These are phyloP conservation scores for Rhinolophus sinicus DNA, from an alignment of 2,113 vertebrate genomes.

Conservation along the genomic window DNA sequence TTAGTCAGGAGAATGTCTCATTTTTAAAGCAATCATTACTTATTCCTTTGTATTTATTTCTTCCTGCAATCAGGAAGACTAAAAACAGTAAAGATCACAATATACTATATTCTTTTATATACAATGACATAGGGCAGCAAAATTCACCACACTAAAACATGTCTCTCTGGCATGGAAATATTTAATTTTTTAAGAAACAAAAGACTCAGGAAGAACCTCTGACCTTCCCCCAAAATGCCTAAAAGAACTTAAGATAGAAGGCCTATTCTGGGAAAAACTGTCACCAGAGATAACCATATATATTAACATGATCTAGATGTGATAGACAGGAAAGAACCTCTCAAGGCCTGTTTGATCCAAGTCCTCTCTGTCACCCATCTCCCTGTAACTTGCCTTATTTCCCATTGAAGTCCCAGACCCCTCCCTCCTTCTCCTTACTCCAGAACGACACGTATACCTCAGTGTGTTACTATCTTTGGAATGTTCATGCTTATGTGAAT, in stretches of 20 bases:
- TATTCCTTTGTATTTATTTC: background rate
- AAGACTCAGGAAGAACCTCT: background rate
- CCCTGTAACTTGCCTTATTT: too few relatives aligned
- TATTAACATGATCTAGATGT: background rate
- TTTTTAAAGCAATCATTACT: background rate
- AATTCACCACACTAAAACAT: background rate
- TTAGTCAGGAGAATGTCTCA: background rate
- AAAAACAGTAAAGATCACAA: background rate
- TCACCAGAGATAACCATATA: background rate
- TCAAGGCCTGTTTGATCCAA: background rate
- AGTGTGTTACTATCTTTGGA: too few relatives aligned
- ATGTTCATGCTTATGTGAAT: too few relatives aligned
- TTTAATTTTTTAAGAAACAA: background rate
- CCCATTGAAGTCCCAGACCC: too few relatives aligned
- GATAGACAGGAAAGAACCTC: background rate
- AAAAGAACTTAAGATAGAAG: background rate
- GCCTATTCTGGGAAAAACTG: background rate
- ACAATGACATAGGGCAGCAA: background rate
- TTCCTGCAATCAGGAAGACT: background rate
- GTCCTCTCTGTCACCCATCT: too few relatives aligned
- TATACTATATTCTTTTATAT: background rate
- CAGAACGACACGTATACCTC: too few relatives aligned
- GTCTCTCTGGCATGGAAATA: background rate
- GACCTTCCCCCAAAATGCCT: background rate
- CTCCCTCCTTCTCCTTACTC: too few relatives aligned